phyloP scores from a whole-genome alignment of 2,797 vertebrate genomes.

The Premnoplex brunnescens region DNA sequence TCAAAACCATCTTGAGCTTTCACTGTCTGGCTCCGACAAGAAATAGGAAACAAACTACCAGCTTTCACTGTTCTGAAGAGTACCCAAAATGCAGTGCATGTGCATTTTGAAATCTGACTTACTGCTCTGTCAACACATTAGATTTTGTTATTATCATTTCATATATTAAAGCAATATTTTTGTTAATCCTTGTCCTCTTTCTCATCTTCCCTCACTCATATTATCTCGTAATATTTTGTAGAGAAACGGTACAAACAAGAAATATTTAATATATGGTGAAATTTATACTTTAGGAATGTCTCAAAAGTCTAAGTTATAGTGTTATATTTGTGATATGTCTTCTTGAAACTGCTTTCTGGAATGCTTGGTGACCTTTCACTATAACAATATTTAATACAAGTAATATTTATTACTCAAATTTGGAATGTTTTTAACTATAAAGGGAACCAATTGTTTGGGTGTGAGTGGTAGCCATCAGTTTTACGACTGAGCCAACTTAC shows the following conservation, averaged over 20 bases:
- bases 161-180: background rate
- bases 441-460: background rate
- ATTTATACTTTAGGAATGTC: background rate
- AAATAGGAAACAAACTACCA: background rate
- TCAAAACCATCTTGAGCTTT: background rate
- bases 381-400: background rate
- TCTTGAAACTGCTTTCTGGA: conserved; percentile 8
- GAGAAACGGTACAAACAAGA: background rate
- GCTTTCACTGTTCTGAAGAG: background rate
- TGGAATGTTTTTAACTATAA: conserved; percentile 4
- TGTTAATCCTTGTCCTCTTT: background rate
- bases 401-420: conserved; percentile 12
- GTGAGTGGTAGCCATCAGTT: conserved; percentile 1
- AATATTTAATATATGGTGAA: background rate
- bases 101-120: background rate
- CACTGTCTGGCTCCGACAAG: background rate
- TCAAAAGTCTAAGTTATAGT: background rate
- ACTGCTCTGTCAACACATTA: background rate
- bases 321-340: background rate
- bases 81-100: background rate
- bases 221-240: background rate
- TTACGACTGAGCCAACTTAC: background rate
- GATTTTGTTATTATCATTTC: background rate
- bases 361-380: conserved; percentile 7
- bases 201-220: background rate